phyloP scores from a whole-genome alignment of 2,113 vertebrate genomes.

The Dissostichus mawsoni region DNA sequence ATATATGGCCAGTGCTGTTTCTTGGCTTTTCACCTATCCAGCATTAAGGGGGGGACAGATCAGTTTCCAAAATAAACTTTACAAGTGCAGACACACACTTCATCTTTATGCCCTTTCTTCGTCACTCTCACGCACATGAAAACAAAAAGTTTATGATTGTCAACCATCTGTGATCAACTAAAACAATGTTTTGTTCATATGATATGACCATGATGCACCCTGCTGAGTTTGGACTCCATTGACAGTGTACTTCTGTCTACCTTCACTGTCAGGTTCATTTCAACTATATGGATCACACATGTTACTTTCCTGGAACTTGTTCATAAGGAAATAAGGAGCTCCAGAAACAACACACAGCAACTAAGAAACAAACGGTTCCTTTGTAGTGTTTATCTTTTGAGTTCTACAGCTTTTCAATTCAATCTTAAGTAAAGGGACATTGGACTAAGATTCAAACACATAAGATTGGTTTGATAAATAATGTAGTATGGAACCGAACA shows the following conservation, averaged over 20 bases:
- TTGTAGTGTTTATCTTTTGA: background rate
- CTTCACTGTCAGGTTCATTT: constrained; percentile 35
- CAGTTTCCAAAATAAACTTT: constrained; percentile 31
- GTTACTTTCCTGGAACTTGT: constrained; percentile 24
- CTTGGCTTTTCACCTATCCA: constrained; percentile 60
- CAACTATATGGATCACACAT: constrained; percentile 27
- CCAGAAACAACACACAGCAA: constrained; percentile 10
- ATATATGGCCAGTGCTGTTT: constrained; percentile 72
- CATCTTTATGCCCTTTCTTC: background rate
- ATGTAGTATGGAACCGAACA: background rate
- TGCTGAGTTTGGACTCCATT: constrained; percentile 26
- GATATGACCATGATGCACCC: constrained; percentile 27
- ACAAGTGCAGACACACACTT: constrained; percentile 27
- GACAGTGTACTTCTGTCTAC: constrained; percentile 8
- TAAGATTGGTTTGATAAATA: background rate
- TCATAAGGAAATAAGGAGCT: background rate
- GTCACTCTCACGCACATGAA: background rate
- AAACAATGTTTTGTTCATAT: constrained; percentile 46
- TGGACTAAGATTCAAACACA: background rate
- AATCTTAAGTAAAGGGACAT: background rate
- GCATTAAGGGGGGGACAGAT: background rate
- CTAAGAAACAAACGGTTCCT: background rate
- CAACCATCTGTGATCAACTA: constrained; percentile 44
- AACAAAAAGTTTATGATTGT: constrained; percentile 6
- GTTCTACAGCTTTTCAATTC: constrained; percentile 3